Conservation (phyloP, 2,888 invertebrate species). For the Leptura quadrifasciata region DNA sequence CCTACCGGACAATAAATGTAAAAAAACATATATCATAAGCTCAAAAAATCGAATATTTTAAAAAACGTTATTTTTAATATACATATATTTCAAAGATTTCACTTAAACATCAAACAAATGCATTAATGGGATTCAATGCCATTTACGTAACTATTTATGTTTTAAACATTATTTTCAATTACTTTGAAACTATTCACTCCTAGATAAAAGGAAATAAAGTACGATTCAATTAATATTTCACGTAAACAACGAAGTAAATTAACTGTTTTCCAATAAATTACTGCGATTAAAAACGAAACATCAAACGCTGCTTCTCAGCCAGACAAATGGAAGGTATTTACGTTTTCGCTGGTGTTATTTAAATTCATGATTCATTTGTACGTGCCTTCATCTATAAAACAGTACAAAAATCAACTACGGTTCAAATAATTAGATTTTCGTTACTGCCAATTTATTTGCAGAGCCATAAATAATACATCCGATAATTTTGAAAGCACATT, state of each 20-base stretch:
- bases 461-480: not conserved
- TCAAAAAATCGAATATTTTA: too few relatives aligned
- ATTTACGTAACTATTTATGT: too few relatives aligned
- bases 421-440: slow-evolving; percentile 10
- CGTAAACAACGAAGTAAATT: not conserved
- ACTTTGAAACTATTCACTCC: not conserved
- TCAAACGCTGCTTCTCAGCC: slow-evolving; percentile 5
- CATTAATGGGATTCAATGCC: too few relatives aligned
- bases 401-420: not conserved
- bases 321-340: slow-evolving; percentile 9
- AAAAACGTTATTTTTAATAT: too few relatives aligned
- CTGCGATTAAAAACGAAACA: not conserved
- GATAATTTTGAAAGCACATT: not conserved
- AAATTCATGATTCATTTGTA: slow-evolving; percentile 28
- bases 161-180: too few relatives aligned
- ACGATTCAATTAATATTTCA: not conserved
- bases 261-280: not conserved
- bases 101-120: too few relatives aligned
- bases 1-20: too few relatives aligned
- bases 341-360: slow-evolving; percentile 22
- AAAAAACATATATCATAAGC: too few relatives aligned
- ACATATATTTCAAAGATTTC: too few relatives aligned
- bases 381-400: not conserved
- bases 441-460: slow-evolving; percentile 1
- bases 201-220: not conserved